Evolutionary conservation across 2,888 invertebrate genomes (phyloP), one percentile per base, ranked within the genome.

Genomic region (Ischnus inquisitorius): DNA sequence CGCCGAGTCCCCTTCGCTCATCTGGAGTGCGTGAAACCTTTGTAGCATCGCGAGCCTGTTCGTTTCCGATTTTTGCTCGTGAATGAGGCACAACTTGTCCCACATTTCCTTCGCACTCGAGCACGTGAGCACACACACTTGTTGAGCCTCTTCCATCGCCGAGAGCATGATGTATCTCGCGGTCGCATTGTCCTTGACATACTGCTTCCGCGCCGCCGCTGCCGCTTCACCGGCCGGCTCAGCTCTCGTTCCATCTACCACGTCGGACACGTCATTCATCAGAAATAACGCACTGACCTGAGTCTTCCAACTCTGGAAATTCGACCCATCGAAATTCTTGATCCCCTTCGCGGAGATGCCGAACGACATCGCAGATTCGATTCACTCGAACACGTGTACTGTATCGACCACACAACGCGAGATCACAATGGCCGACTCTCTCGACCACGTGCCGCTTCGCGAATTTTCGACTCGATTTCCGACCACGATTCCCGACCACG

Each of bases 371-470:
- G 48, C n/a, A 5, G 48, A 48, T 48, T 2, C 8, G 3, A 48
- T n/a, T 16, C 48, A n/a, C 48, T 48, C n/a, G 16, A 3, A 3
- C 48, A 16, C 48, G 5, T 2, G 48, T n/a, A 5, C 16, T n/a
- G n/a, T 34, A 34, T n/a, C n/a, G 16, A n/a, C 5, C n/a, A 14
- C 48, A 16, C 48, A 4, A n/a, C n/a, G n/a, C 5, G 68, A 25
- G 82, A 46, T 34, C 46, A 64, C 64, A 14, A 64, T 64, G 64
- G 64, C 64, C 39, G 64, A 39, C 64, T 62, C 34, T 64, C 34
- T 39, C 64, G 39, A 39, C 64, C 64, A n/a, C 39, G 64, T 64
- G 64, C 39, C 64, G 1, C 64, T n/a, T n/a, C 16, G 16, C 34
- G 39, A 39, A 34, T 2, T 34, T 34, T 6, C 34, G 34, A 34